phyloP scores from a whole-genome alignment of 2,888 invertebrate genomes.

The Tuberolachnus salignus region DNA sequence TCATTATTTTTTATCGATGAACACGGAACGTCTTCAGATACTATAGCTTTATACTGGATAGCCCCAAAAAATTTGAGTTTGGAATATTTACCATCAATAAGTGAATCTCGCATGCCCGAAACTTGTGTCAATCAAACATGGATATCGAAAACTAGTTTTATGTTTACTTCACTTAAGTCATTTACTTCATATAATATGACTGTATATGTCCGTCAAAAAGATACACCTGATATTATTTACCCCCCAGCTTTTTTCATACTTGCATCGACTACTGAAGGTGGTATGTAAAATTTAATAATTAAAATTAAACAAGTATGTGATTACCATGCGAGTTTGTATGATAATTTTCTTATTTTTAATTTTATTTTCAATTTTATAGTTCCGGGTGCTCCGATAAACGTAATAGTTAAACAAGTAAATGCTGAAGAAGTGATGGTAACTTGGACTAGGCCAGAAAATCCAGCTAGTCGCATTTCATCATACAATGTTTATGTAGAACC shows the following conservation, averaged over 20 bases:
- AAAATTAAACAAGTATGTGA: too few species aligned
- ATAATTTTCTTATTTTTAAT: neutral
- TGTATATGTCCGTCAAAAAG: constrained; percentile 70
- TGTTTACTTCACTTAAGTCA: constrained; percentile 71
- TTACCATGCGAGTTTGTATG: neutral
- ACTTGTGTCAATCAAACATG: constrained; percentile 67
- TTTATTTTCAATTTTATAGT: constrained; percentile 63
- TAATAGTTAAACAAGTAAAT: constrained; percentile 71
- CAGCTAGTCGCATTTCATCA: constrained; percentile 69
- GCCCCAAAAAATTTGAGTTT: constrained; percentile 57
- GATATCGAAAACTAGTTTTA: constrained; percentile 69
- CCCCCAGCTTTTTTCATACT: constrained; percentile 71
- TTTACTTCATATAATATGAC: constrained; percentile 81
- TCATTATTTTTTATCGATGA: constrained; percentile 40
- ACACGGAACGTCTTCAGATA: constrained; percentile 41
- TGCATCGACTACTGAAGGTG: constrained; percentile 73
- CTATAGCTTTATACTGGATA: constrained; percentile 47
- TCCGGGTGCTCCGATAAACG: constrained; percentile 73
- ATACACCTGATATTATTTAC: constrained; percentile 63
- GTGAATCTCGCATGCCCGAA: constrained; percentile 64
- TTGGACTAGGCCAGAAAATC: constrained; percentile 72
- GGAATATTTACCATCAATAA: constrained; percentile 67
- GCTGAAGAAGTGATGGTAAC: constrained; percentile 71
- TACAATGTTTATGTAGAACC: constrained; percentile 74
- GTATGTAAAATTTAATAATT: constrained; percentile 61